Base-by-base conservation (phyloP, 2,888 invertebrate species). In the Acronicta alni region DNA sequence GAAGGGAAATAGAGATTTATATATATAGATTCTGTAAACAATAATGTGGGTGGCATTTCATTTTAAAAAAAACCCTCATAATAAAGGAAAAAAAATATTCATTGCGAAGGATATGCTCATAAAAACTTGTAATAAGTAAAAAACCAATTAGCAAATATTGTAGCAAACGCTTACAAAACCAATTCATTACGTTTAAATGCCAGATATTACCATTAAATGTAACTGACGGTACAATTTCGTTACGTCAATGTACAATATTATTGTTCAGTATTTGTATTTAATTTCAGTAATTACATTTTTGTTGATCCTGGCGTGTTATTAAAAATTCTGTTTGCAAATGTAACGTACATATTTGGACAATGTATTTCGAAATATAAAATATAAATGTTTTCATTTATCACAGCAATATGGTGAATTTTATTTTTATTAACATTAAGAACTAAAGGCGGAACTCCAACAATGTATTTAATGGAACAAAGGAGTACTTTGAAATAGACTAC, bases 241-340 rank as follows among this genome's bases (percentile, higher is more conserved):
- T 6, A 5, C 8, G 3, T 6, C 26, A 44, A 44, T 44, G 15
- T 44, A 35, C 16, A 44, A 26, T 26, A 10, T 15, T 16, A 12
- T 30, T 44, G 18, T 56, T 30, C n/a, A 7, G 35, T 35, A 47
- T 44, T 56, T 64, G 14, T 26, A 12, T 55, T 55, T 23, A 1
- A 39, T 44, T 47, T 44, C n/a, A 56, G 47, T 39, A 35, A 39
- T 62, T 35, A 48, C 5, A 35, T 43, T 32, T 63, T 15, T 32
- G 30, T 32, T 32, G 17, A 32, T 38, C 12, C 23, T 17, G 8
- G 16, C 46, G 12, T 32, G 42, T 37, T 15, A 32, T 23, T 12
- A 26, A 32, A 17, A 38, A 35, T n/a, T 9, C 8, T 54, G 9
- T 42, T 2, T 39, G 16, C 18, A 15, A 18, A 32, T 32, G 10